Evolutionary conservation across 1,140 invertebrate genomes (phyloP), one percentile per base, ranked within the genome.

Genomic region (Contarinia nasturtii): DNA sequence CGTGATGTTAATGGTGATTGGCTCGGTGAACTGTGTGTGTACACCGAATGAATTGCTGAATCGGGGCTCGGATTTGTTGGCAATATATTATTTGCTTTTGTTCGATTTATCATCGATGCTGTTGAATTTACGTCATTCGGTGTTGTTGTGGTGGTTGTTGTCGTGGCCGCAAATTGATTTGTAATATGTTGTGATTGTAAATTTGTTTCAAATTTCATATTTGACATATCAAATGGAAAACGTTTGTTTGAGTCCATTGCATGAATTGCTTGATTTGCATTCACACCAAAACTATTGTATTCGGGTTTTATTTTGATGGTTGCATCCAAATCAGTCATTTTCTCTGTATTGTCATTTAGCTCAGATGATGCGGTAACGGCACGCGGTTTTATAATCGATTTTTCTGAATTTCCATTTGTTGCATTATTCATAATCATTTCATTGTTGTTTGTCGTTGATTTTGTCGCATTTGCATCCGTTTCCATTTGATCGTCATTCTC

Each of bases 11-110:
- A 73, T 2, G 86, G 86, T 55, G 79, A 83, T 53, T 87, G 86
- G 47, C 81, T 87, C 18, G 85, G 87, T 49, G 81, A 88, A 64
- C 72, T 74, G 51, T 74, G 72, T 45, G 72, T 73, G 57, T 87
- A 89, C 53, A 80, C 85, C 51, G 83, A 89, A 68, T 87, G 86
- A 54, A 86, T 83, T 50, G 84, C 85, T 36, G 82, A 86, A 60
- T 86, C 83, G 2, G 82, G 84, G 54, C 81, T 86, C 33, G 78
- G 76, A 52, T 77, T 80, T 42, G 79, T 69, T n/a, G 72, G 71
- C 48, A 74, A 46, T 14, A 61, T 55, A 44, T 14, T 44, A 14
- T 20, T 50, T 43, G 59, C 57, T 44, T 51, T 57, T 2, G 59
- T 55, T 48, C 57, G 57, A 15, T 8, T 15, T 8, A 19, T 43